Percentiles rank a stretch among this genome's conserved stretches.
Evolutionary conservation across 2,113 vertebrate genomes (phyloP).

Genomic region (Anas platyrhynchos): DNA sequence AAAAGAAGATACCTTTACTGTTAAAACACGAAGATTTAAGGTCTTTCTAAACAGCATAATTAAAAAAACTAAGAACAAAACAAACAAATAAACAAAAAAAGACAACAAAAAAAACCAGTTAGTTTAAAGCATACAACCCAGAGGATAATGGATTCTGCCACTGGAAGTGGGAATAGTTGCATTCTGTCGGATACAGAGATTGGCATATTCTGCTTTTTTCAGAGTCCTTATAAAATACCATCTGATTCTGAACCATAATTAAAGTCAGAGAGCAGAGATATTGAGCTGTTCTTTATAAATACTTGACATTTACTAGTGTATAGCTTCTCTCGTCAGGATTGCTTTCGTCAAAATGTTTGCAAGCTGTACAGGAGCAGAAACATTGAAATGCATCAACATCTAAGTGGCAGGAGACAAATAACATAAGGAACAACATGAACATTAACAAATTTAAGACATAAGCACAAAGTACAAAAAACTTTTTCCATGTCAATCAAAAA

Average conservation of each 20-base stretch:
- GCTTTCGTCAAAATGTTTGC: slow-evolving; percentile 53
- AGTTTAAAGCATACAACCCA: neutral
- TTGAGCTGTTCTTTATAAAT: neutral
- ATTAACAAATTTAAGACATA: neutral
- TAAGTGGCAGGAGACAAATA: neutral
- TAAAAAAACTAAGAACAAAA: neutral
- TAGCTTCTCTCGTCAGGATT: slow-evolving; percentile 40
- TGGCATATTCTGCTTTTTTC: slow-evolving; percentile 15
- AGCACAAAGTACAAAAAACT: neutral
- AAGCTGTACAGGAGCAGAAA: slow-evolving; percentile 37
- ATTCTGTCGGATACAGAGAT: neutral
- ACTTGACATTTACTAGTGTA: slow-evolving; percentile 45
- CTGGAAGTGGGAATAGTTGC: neutral
- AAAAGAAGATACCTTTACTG: neutral
- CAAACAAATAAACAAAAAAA: neutral
- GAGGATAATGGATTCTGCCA: neutral
- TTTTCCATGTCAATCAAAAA: neutral
- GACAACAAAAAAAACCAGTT: neutral
- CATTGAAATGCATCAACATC: slow-evolving; percentile 7
- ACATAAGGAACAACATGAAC: neutral
- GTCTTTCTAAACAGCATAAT: neutral
- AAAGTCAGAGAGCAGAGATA: neutral
- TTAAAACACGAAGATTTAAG: neutral
- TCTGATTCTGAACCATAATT: slow-evolving; percentile 19
- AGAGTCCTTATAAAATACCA: neutral